Evolutionary conservation across 2,113 vertebrate genomes (phyloP).

Genomic region (Cynopterus brachyotis): DNA sequence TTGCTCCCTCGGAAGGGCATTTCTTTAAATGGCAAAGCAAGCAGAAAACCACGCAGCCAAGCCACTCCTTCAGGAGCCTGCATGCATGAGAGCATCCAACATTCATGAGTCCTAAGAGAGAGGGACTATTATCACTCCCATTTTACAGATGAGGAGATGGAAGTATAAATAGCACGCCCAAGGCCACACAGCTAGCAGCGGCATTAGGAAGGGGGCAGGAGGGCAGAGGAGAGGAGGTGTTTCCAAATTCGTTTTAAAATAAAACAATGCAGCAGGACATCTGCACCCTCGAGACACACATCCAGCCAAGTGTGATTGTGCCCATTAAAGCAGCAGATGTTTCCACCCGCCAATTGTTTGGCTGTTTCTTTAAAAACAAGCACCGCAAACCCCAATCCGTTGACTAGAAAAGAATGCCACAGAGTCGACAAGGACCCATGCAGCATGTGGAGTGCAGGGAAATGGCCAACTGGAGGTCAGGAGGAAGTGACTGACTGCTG

Average conservation of each 20-base stretch:
- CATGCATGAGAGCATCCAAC: not conserved
- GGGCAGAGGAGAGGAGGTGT: not conserved
- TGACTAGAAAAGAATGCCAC: not conserved
- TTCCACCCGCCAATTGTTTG: not conserved
- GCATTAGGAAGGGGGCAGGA: not conserved
- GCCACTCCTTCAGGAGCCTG: not conserved
- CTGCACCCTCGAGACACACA: not conserved
- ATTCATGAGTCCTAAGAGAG: not conserved
- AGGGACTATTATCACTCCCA: not conserved
- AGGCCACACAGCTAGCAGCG: not conserved
- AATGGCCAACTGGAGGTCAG: not conserved
- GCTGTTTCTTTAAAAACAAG: slow-evolving; percentile 32
- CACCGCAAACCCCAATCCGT: not conserved
- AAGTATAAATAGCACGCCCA: not conserved
- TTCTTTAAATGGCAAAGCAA: not conserved
- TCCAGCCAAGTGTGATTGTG: not conserved
- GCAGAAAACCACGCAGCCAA: not conserved
- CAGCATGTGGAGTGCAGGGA: not conserved
- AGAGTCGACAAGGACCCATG: not conserved
- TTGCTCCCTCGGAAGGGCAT: not conserved
- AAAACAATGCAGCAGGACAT: slow-evolving; percentile 3
- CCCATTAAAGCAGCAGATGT: not conserved
- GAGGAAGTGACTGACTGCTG: not conserved
- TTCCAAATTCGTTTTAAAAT: slow-evolving; percentile 23
- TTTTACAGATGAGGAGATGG: not conserved